Conservation (phyloP, 2,888 invertebrate genomes). For the Aelia acuminata region DNA sequence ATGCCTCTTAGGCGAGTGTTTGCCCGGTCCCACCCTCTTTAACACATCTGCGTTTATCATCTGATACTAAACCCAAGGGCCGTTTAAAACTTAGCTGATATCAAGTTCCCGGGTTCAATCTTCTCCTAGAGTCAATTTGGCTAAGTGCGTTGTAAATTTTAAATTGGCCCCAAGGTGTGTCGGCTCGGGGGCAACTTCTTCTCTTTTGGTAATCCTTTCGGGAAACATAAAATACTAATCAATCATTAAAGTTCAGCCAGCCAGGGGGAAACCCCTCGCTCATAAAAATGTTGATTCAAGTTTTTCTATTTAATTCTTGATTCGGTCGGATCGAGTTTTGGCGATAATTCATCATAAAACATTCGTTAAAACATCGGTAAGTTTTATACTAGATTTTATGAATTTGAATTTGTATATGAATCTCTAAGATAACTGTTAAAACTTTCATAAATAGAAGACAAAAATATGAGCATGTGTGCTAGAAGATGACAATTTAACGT, state of each 20-base stretch:
- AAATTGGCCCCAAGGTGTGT: slow-evolving; percentile 33
- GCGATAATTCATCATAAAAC: neutral
- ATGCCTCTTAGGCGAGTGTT: neutral
- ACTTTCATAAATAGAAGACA: no score
- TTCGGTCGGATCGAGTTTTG: neutral
- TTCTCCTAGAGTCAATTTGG: slow-evolving; percentile 42
- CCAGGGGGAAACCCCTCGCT: neutral
- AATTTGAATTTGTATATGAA: no score
- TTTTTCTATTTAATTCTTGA: slow-evolving; percentile 28
- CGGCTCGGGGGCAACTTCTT: neutral
- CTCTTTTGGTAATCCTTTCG: neutral
- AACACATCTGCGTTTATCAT: slow-evolving; percentile 40
- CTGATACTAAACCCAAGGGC: slow-evolving; percentile 47
- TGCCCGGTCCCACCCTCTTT: neutral
- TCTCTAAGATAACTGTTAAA: no score
- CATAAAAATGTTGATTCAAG: slow-evolving; percentile 8
- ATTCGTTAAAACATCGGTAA: neutral
- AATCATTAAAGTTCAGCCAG: slow-evolving; percentile 18
- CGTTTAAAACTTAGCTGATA: slow-evolving; percentile 48
- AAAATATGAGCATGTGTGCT: no score
- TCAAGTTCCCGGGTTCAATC: slow-evolving; percentile 35
- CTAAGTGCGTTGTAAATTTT: slow-evolving; percentile 50
- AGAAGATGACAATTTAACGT: no score
- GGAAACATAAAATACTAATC: slow-evolving; percentile 43
- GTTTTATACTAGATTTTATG: no score